phyloP scores from a whole-genome alignment of 2,888 invertebrate genomes.

The Craniophora ligustri region DNA sequence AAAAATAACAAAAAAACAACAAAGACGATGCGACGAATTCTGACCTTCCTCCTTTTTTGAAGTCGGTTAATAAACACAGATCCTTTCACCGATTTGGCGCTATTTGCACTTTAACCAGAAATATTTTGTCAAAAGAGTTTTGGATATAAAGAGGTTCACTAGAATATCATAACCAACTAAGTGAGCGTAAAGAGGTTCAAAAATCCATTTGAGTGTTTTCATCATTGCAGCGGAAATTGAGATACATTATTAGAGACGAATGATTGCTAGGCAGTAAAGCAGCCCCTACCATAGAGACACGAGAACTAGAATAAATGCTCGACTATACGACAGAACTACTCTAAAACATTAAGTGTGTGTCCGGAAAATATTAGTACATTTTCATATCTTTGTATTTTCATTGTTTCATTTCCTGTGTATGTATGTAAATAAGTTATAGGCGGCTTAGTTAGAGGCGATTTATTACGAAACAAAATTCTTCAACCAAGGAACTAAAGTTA shows the following conservation, averaged over 20 bases:
- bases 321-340: too few relatives aligned
- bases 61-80: constrained; percentile 38
- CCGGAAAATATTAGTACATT: too few relatives aligned
- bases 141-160: constrained; percentile 51
- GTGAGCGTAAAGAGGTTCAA: constrained; percentile 53
- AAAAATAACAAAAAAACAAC: too few relatives aligned
- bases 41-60: too few relatives aligned
- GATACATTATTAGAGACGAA: constrained; percentile 50
- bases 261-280: constrained; percentile 50
- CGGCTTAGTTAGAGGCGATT: too few relatives aligned
- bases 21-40: too few relatives aligned
- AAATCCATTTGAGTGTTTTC: constrained; percentile 55
- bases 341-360: too few relatives aligned
- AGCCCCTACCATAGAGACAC: constrained; percentile 23
- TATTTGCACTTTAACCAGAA: constrained; percentile 45
- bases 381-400: too few relatives aligned
- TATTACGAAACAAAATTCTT: too few relatives aligned
- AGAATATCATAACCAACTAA: constrained; percentile 53
- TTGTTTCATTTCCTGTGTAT: constrained; percentile 1
- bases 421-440: too few relatives aligned
- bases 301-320: not conserved
- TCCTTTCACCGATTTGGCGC: constrained; percentile 55
- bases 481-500: too few relatives aligned
- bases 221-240: constrained; percentile 60
- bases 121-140: constrained; percentile 50